A percentile compares a stretch with the other conserved stretches of the same genome.
Conservation (phyloP, 2,888 invertebrate genomes). For the Sminthurinus aureus region DNA sequence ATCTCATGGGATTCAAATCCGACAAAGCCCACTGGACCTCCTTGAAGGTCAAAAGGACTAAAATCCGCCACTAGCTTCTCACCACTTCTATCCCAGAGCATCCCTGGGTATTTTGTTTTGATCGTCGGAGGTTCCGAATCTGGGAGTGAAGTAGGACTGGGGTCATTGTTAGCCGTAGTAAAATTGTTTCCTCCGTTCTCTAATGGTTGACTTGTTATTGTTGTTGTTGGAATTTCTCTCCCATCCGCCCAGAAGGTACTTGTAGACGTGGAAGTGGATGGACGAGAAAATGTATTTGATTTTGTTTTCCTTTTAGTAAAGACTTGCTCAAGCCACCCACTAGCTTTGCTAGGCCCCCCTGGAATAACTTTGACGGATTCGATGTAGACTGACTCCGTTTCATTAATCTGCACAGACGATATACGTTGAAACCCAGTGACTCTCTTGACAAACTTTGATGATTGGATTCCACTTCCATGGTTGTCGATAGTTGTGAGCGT, state of each 20-base stretch:
- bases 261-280: too few species aligned
- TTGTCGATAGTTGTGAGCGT: neutral
- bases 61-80: neutral
- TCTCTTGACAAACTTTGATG: neutral
- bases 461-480: neutral
- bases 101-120: too few species aligned
- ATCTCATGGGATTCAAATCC: constrained; percentile 42
- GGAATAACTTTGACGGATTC: neutral
- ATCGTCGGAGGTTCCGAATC: too few species aligned
- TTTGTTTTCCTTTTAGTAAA: neutral
- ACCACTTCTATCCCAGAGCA: neutral
- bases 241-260: neutral
- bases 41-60: neutral
- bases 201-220: neutral
- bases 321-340: neutral
- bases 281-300: neutral
- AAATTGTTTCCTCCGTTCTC: neutral
- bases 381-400: neutral
- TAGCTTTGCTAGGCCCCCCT: neutral
- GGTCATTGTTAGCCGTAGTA: neutral
- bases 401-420: neutral
- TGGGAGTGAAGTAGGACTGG: too few species aligned
- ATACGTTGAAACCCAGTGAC: neutral
- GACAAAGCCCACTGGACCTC: constrained; percentile 19
- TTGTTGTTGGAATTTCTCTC: neutral